Conservation (phyloP, 1,140 invertebrate genomes). For the Ectropis grisescens region DNA sequence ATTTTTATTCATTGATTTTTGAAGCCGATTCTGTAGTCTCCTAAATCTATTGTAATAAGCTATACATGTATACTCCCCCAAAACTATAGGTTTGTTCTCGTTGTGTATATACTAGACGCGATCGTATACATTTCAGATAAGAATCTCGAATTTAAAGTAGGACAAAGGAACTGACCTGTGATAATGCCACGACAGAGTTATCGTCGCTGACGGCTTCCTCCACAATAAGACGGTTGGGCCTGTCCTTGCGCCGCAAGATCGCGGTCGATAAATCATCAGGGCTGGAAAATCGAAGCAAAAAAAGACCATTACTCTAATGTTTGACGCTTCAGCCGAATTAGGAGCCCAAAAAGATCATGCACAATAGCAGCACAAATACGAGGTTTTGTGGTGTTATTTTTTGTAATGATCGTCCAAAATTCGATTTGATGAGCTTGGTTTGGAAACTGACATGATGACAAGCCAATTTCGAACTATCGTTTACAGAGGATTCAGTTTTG, state of each 20-base stretch:
- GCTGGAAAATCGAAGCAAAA: conserved; percentile 54
- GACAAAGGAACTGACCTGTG: conserved; percentile 77
- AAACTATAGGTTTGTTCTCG: too few species aligned
- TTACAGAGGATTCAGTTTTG: conserved; percentile 12
- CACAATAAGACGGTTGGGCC: conserved; percentile 97
- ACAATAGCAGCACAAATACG: not conserved
- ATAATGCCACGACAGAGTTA: conserved; percentile 96
- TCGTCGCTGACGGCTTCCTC: conserved; percentile 99
- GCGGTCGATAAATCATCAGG: conserved; percentile 97
- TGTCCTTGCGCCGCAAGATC: conserved; percentile 97
- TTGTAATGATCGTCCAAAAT: conserved; percentile 12
- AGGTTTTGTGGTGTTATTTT: not conserved
- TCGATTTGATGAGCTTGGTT: conserved; percentile 11
- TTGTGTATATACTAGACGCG: too few species aligned
- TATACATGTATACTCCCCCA: too few species aligned
- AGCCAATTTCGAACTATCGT: conserved; percentile 58
- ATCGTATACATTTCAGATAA: too few species aligned
- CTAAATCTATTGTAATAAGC: too few species aligned
- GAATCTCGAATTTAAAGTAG: too few species aligned
- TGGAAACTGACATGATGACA: conserved; percentile 64
- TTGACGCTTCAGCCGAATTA: too few species aligned
- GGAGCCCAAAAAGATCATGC: too few species aligned
- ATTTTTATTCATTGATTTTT: too few species aligned
- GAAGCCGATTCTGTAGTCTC: too few species aligned
- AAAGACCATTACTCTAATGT: conserved; percentile 5